Evolutionary conservation across 23 tunicate species (phyloP).

Genomic region (Diplosoma virens): DNA sequence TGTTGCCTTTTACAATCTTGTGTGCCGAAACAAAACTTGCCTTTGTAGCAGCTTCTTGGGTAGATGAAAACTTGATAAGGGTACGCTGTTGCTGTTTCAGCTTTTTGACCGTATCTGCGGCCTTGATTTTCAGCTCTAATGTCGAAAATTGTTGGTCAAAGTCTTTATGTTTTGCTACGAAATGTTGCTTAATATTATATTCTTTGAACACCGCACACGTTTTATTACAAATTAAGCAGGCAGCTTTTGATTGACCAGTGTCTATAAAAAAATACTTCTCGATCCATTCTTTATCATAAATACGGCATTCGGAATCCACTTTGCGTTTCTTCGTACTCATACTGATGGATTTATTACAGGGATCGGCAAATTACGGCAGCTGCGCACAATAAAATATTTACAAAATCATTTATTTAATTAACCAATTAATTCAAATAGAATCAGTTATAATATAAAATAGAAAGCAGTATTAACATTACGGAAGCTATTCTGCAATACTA

Average conservation of each 20-base stretch:
- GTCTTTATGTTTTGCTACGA: slow-evolving; percentile 21
- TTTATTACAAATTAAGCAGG: slow-evolving; percentile 18
- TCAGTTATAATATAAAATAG: neutral
- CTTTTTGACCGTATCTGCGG: slow-evolving; percentile 19
- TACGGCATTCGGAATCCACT: slow-evolving; percentile 36
- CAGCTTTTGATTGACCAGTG: slow-evolving; percentile 34
- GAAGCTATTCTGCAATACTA: neutral
- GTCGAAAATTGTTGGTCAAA: slow-evolving; percentile 29
- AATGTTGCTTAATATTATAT: slow-evolving; percentile 25
- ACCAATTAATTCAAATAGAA: neutral
- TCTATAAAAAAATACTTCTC: slow-evolving; percentile 38
- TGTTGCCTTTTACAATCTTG: slow-evolving; percentile 17
- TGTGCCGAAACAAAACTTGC: slow-evolving; percentile 29
- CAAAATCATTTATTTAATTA: neutral
- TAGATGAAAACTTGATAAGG: slow-evolving; percentile 17
- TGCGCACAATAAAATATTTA: slow-evolving; percentile 14
- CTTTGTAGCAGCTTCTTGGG: slow-evolving; percentile 4
- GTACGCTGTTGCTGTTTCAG: slow-evolving; percentile 7
- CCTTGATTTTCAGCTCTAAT: slow-evolving; percentile 32
- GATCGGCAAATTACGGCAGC: slow-evolving; percentile 12
- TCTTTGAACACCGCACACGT: slow-evolving; percentile 36
- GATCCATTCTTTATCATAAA: slow-evolving; percentile 36
- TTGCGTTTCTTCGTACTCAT: slow-evolving; percentile 33
- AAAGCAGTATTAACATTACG: slow-evolving; percentile 11
- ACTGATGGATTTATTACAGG: slow-evolving; percentile 10